These are phyloP conservation scores for Struthio camelus DNA, from an alignment of 2,113 vertebrate genomes.

Conservation along the genomic window DNA sequence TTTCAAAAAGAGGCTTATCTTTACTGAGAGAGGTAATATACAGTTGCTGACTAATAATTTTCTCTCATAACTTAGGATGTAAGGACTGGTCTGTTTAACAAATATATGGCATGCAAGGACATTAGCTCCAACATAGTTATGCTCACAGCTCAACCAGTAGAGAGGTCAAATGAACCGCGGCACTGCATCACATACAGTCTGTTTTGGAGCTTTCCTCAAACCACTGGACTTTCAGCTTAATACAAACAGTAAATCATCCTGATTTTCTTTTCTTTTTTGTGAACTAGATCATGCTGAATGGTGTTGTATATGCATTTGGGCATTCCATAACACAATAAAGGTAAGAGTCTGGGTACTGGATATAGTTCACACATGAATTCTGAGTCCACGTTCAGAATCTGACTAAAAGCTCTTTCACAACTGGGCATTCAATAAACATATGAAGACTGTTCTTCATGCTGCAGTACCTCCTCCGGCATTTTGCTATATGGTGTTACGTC, in stretches of 20 bases:
- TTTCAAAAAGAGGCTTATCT: neutral
- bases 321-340: neutral
- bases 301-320: neutral
- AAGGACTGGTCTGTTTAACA: neutral
- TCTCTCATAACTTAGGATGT: neutral
- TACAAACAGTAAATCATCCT: neutral
- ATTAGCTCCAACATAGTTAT: neutral
- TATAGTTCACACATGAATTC: neutral
- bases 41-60: neutral
- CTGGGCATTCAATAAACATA: neutral
- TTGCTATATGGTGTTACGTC: neutral
- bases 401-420: neutral
- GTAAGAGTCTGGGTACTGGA: neutral
- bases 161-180: neutral
- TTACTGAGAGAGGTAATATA: neutral
- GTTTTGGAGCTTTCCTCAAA: neutral
- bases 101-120: neutral
- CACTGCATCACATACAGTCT: neutral
- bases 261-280: neutral
- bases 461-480: neutral
- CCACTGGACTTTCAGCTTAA: neutral
- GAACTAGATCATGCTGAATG: neutral
- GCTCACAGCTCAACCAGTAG: neutral
- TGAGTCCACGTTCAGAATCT: fast-evolving
- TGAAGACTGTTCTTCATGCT: neutral